phyloP scores from a whole-genome alignment of 2,888 invertebrate genomes.

The Stenurella melanura region DNA sequence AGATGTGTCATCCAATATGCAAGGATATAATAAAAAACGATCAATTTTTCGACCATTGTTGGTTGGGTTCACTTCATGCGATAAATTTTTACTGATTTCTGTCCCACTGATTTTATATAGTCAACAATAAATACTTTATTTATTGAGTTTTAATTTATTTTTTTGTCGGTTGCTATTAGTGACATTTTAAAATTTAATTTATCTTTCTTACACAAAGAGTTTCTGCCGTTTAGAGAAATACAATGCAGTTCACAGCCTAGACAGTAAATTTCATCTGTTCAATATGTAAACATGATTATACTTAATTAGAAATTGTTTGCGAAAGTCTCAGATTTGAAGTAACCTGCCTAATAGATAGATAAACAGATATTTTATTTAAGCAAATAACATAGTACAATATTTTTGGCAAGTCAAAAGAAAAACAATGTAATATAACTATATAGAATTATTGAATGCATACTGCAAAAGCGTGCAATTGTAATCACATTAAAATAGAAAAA shows the following conservation, averaged over 20 bases:
- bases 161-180: slow-evolving; percentile 1
- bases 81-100: slow-evolving; percentile 57
- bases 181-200: slow-evolving; percentile 18
- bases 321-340: too few species aligned
- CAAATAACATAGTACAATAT: too few species aligned
- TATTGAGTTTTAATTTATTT: slow-evolving; percentile 53
- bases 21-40: slow-evolving; percentile 65
- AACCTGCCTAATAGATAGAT: too few species aligned
- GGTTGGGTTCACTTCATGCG: slow-evolving; percentile 56
- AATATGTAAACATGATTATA: too few species aligned
- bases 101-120: slow-evolving; percentile 49
- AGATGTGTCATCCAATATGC: slow-evolving; percentile 64
- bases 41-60: slow-evolving; percentile 61
- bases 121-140: slow-evolving; percentile 45
- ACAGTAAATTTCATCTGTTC: not conserved
- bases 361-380: too few species aligned
- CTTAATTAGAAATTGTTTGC: too few species aligned
- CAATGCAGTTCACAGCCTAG: not conserved
- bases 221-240: not conserved
- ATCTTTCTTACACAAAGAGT: not conserved
- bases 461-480: too few species aligned
- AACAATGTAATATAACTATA: too few species aligned
- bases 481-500: too few species aligned
- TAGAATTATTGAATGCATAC: too few species aligned
- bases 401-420: too few species aligned